phyloP scores from a whole-genome alignment of 2,888 invertebrate species.

The Venustoraphidia nigricollis region DNA sequence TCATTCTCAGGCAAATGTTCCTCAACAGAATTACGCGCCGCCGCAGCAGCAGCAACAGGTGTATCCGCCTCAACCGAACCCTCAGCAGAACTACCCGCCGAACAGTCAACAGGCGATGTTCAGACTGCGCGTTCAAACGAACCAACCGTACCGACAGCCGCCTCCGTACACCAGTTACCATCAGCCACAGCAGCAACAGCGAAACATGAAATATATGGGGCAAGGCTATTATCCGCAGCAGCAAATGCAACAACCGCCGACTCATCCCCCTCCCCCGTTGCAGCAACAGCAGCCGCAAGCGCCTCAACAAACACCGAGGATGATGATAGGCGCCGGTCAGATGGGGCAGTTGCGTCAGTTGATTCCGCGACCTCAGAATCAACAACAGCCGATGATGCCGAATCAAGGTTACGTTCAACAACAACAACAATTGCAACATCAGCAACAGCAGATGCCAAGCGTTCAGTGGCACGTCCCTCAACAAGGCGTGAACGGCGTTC shows the following conservation, averaged over 20 bases:
- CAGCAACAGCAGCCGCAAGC: slow-evolving; percentile 10
- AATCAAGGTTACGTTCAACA: slow-evolving; percentile 6
- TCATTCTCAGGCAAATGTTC: slow-evolving; percentile 13
- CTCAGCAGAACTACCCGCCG: slow-evolving; percentile 14
- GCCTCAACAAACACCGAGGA: slow-evolving; percentile 4
- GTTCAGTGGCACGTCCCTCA: slow-evolving; percentile 69
- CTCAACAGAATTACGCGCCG: slow-evolving; percentile 16
- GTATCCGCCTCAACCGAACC: slow-evolving; percentile 11
- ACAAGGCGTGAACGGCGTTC: slow-evolving; percentile 22
- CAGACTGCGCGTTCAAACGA: slow-evolving; percentile 22
- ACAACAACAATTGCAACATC: slow-evolving; percentile 15
- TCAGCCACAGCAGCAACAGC: slow-evolving; percentile 1
- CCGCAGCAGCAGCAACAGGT: slow-evolving; percentile 25
- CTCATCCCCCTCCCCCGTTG: slow-evolving; percentile 11
- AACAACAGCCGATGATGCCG: slow-evolving; percentile 7
- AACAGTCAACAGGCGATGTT: slow-evolving; percentile 26
- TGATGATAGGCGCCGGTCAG: slow-evolving; percentile 1
- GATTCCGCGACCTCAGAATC: neutral
- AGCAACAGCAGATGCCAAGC: slow-evolving; percentile 15
- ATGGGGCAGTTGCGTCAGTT: slow-evolving; percentile 2
- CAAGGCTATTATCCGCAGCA: slow-evolving; percentile 14
- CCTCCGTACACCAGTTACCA: slow-evolving; percentile 4
- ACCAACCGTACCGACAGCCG: slow-evolving; percentile 16
- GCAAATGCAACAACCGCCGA: slow-evolving; percentile 23
- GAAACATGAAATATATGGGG: neutral